Evolutionary conservation across 2,113 vertebrate species (phyloP), one percentile per base, ranked within the genome.

Genomic region (Echinops telfairi): DNA sequence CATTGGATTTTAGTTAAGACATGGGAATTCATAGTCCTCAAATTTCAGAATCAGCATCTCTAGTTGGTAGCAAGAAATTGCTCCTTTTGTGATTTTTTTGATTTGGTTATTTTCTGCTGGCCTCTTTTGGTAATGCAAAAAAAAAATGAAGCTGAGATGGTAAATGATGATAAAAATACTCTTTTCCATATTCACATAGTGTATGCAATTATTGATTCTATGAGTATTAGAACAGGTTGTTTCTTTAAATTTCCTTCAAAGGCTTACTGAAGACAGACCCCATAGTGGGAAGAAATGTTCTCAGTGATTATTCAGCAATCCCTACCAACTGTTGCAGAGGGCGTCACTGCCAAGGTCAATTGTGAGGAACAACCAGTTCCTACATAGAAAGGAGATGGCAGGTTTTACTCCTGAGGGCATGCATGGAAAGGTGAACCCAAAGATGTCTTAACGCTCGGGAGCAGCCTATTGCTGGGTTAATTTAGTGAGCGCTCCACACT

Each of bases 241-340:
- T 87, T 94, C 83, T 90, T 93, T 76, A 87, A 53, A 2, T 83
- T 90, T 83, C 36, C 23, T 79, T 89, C 76, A 71, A 47, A 38
- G 71, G 53, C 31, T 88, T 25, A 58, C 73, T 60, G 62, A 90
- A 38, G 75, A 47, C 47, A 16, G 89, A 86, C 73, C 47, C 57
- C 82, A 73, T 25, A 90, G 53, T 83, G 38, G 57, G 58, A 88
- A 91, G 31, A 94, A 92, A 57, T 36, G 4, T 79, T 36, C 22
- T 83, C 20, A 10, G 22, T 77, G 36, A 87, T 90, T 85, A 90
- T 82, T 84, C 57, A 57, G 27, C 43, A 68, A 40, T 82, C 76
- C 19, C 33, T 66, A 81, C 64, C 83, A 87, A n/a, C 11, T 70
- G 27, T 64, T 40, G 10, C 82, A 87, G 12, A 16, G 25, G 25